These are phyloP conservation scores for Ctenomys sociabilis DNA, from an alignment of 2,113 vertebrate species.

Conservation along the genomic window DNA sequence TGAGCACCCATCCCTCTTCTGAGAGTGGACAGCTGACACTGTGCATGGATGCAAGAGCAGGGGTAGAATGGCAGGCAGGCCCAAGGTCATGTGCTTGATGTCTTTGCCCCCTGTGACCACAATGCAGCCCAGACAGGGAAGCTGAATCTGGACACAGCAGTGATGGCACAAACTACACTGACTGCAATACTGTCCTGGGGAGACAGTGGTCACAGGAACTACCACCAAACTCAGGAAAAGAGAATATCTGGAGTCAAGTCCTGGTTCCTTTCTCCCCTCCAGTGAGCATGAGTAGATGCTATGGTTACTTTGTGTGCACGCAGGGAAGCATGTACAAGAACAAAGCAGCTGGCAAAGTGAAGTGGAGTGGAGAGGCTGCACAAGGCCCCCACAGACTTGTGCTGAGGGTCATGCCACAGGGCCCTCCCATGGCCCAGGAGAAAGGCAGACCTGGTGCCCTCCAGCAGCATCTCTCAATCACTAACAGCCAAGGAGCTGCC, in stretches of 20 bases:
- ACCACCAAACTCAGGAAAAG: not conserved
- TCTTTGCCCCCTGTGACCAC: not conserved
- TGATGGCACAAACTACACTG: not conserved
- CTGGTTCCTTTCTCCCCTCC: not conserved
- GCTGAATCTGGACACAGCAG: no score
- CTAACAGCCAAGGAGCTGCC: not conserved
- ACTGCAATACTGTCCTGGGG: not conserved
- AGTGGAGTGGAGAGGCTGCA: not conserved
- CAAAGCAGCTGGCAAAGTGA: not conserved
- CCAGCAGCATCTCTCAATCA: not conserved
- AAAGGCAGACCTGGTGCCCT: not conserved
- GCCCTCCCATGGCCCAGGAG: not conserved
- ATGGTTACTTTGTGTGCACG: not conserved
- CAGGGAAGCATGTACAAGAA: not conserved
- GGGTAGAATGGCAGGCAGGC: not conserved
- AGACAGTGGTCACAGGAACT: not conserved
- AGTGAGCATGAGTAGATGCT: not conserved
- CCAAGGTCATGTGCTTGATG: not conserved
- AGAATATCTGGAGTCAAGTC: not conserved
- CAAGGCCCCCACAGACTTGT: not conserved
- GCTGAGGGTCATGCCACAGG: not conserved
- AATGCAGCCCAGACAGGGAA: not conserved
- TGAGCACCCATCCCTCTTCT: accelerated
- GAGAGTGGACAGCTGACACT: accelerated
- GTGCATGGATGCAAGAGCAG: not conserved